Evolutionary conservation across 2,797 vertebrate genomes (phyloP).

Genomic region (Pagetopsis macropterus): DNA sequence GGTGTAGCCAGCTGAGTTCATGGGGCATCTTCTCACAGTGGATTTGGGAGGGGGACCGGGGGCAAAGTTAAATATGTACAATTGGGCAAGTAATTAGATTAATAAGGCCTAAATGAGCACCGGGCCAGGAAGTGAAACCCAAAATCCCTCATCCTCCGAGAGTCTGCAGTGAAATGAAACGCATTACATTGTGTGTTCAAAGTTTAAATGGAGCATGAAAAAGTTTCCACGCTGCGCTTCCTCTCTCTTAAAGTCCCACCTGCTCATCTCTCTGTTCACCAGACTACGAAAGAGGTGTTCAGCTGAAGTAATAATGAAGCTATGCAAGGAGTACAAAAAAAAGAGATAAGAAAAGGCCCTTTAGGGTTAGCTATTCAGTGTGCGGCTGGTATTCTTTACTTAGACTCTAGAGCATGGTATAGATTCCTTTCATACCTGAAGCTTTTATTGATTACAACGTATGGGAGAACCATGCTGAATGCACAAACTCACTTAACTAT

Average conservation of each 20-base stretch:
- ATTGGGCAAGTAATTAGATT: conserved; percentile 84
- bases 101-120: conserved; percentile 82
- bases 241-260: conserved; percentile 53
- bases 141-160: conserved; percentile 83
- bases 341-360: conserved; percentile 51
- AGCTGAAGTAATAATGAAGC: conserved; percentile 72
- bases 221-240: conserved; percentile 67
- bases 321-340: conserved; percentile 27
- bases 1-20: conserved; percentile 70
- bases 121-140: conserved; percentile 72
- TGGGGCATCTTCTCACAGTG: conserved; percentile 64
- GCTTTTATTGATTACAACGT: conserved; percentile 55
- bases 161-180: conserved; percentile 73
- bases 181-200: conserved; percentile 75
- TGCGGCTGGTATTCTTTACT: conserved; percentile 48
- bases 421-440: conserved; percentile 50
- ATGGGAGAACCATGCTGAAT: conserved; percentile 31
- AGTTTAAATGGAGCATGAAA: conserved; percentile 77
- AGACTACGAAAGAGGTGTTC: conserved; percentile 74
- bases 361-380: conserved; percentile 59
- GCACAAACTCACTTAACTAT: conserved; percentile 19
- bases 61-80: conserved; percentile 83
- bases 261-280: conserved; percentile 65
- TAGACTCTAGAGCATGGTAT: conserved; percentile 27
- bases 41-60: conserved; percentile 61